Evolutionary conservation across 2,113 vertebrate genomes (phyloP), one percentile per base, ranked within the genome.

Genomic region (Pachypanchax playfairii): DNA sequence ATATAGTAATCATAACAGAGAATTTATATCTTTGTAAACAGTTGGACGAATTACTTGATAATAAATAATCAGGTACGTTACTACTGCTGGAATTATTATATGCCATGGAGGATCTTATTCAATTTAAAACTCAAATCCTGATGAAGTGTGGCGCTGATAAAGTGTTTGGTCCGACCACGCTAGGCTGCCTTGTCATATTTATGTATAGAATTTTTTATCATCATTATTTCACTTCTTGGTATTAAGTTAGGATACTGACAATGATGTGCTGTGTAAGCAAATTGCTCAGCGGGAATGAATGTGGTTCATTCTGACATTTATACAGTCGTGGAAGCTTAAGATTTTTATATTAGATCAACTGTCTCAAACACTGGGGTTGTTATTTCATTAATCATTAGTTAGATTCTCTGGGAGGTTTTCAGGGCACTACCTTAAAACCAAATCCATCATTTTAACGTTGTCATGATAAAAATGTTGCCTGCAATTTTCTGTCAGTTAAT

Each of bases 201-300:
- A 44, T 56, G n/a, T 53, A 52, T 36, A 62, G 60, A 63, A 65
- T 54, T 61, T 52, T 73, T 59, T 35, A 55, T 65, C n/a, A n/a
- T n/a, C n/a, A n/a, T 54, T 73, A 51, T 31, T 47, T 58, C 21
- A 55, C 47, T 64, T 17, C 54, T 44, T 43, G 52, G 55, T 62
- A 36, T 73, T 75, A 68, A 67, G 56, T 65, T 53, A 39, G 35
- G 66, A 52, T 54, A 44, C 29, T 52, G 66, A 9, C 51, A 51
- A 22, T 44, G 35, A 65, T 81, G 28, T 59, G 56, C 39, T 62
- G 50, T 28, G 41, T 60, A 66, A 75, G 80, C 64, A 75, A 51
- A 75, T 29, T 29, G 35, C 65, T 13, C 59, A 25, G 55, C 65
- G 55, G 50, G 50, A 77, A 56, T 75, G 36, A 78, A 44, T 73